Conservation (phyloP, 2,888 invertebrate genomes). For the Eristalinus sepulchralis region DNA sequence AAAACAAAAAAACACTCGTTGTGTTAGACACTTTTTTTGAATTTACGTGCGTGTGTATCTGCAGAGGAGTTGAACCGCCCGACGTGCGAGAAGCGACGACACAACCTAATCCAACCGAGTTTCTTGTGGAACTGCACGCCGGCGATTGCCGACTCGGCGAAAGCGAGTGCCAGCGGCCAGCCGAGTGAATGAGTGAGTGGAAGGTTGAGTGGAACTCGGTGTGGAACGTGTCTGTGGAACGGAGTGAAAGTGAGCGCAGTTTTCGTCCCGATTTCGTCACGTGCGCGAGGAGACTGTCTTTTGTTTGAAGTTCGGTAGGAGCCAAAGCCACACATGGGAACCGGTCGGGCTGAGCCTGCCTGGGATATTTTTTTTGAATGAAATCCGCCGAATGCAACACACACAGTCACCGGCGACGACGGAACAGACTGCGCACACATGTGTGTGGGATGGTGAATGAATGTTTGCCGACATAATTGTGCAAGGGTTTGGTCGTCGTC, state of each 20-base stretch:
- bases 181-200: constrained; percentile 17
- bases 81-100: constrained; percentile 1
- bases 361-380: constrained; percentile 55
- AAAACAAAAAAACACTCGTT: constrained; percentile 9
- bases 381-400: constrained; percentile 19
- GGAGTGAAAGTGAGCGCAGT: constrained; percentile 30
- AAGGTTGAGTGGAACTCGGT: background rate
- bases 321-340: constrained; percentile 46
- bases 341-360: constrained; percentile 31
- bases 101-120: constrained; percentile 53
- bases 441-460: constrained; percentile 43
- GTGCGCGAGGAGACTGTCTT: background rate
- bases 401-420: background rate
- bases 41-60: constrained; percentile 1
- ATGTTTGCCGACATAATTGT: constrained; percentile 18
- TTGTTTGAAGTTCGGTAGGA: background rate
- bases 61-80: background rate
- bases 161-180: background rate
- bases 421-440: background rate
- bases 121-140: constrained; percentile 58
- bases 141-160: background rate
- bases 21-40: constrained; percentile 27
- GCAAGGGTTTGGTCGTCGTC: constrained; percentile 11
- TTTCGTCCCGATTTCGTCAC: background rate
- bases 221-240: constrained; percentile 56